Evolutionary conservation across 2,797 vertebrate genomes (phyloP).

Genomic region (Arremon aurantiirostris): DNA sequence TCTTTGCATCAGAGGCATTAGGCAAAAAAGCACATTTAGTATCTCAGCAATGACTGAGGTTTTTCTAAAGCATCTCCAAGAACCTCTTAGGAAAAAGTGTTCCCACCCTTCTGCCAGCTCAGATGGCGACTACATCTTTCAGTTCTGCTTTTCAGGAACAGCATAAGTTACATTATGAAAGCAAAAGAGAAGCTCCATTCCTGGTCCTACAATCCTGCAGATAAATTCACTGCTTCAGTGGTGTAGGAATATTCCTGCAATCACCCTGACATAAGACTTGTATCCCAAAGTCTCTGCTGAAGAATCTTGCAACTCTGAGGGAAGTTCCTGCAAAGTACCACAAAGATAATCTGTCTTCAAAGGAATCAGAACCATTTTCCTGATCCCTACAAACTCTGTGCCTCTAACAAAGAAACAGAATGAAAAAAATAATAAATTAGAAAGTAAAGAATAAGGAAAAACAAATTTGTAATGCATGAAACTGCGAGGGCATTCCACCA

Average conservation of each 20-base stretch:
- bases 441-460: not conserved
- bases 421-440: not conserved
- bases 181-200: not conserved
- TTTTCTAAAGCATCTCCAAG: not conserved
- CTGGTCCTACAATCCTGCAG: not conserved
- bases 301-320: not conserved
- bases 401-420: not conserved
- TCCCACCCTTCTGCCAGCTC: not conserved
- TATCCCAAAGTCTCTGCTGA: not conserved
- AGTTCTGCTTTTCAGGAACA: not conserved
- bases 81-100: not conserved
- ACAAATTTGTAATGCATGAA: not conserved
- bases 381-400: not conserved
- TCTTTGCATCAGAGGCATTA: not conserved
- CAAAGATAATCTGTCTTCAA: not conserved
- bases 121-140: not conserved
- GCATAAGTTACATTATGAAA: not conserved
- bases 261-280: not conserved
- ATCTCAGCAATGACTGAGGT: not conserved
- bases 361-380: not conserved
- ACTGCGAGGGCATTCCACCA: not conserved
- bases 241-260: not conserved
- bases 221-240: not conserved
- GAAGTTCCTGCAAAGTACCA: not conserved
- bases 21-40: not conserved